Conservation (phyloP, 1,140 invertebrate species). For the Hyphantria cunea region DNA sequence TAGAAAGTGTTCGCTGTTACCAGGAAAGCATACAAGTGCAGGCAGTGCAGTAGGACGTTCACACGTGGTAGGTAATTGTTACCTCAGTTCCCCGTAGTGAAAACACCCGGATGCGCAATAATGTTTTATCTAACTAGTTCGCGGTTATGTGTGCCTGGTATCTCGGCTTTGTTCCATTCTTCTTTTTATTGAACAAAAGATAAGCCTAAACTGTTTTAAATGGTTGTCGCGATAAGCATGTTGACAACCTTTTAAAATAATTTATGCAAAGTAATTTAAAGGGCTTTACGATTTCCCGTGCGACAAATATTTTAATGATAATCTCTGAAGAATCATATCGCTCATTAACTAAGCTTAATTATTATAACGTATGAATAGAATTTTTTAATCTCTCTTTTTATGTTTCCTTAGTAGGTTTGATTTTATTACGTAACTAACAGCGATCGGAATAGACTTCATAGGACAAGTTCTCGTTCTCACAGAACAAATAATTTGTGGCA, state of each 20-base stretch:
- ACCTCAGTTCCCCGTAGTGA: constrained; percentile 53
- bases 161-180: constrained; percentile 27
- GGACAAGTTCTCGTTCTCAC: no score
- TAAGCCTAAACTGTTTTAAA: constrained; percentile 5
- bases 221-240: background rate
- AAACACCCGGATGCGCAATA: constrained; percentile 70
- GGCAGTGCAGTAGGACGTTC: constrained; percentile 47
- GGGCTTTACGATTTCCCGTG: background rate
- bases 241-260: background rate
- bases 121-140: constrained; percentile 61
- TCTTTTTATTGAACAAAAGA: constrained; percentile 14
- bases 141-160: constrained; percentile 53
- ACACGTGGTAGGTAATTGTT: constrained; percentile 65
- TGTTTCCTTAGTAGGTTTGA: background rate
- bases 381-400: background rate
- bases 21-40: constrained; percentile 50
- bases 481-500: no score
- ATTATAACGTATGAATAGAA: background rate
- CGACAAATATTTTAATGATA: background rate
- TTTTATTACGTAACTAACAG: background rate
- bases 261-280: background rate
- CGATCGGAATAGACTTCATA: background rate
- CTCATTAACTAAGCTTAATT: background rate
- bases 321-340: constrained; percentile 5
- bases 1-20: constrained; percentile 59